These are phyloP conservation scores for Nasua narica DNA, from an alignment of 2,797 vertebrate genomes.

Conservation along the genomic window DNA sequence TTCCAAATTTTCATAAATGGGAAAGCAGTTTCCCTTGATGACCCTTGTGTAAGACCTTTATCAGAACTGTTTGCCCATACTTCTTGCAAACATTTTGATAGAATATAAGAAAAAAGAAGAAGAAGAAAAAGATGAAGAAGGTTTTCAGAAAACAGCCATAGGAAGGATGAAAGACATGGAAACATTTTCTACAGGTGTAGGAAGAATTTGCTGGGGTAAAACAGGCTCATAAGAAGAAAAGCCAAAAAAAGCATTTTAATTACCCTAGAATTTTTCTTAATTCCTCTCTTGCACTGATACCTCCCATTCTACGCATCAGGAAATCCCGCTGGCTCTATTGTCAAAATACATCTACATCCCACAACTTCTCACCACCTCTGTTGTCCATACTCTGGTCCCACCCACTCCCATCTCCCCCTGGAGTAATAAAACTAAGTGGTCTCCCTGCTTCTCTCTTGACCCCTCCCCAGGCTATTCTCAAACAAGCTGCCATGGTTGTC, in stretches of 20 bases:
- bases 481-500: neutral
- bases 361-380: neutral
- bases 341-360: neutral
- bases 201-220: neutral
- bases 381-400: neutral
- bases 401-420: neutral
- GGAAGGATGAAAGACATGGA: neutral
- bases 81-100: slow-evolving; percentile 17
- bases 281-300: neutral
- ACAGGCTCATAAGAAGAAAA: neutral
- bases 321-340: neutral
- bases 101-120: neutral
- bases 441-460: neutral
- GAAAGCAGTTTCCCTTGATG: neutral
- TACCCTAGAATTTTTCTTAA: neutral
- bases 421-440: neutral
- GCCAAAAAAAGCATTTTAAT: neutral
- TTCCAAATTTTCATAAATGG: neutral
- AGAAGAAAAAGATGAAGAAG: neutral
- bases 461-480: neutral
- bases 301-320: neutral
- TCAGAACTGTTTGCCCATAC: neutral
- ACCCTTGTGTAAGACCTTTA: neutral
- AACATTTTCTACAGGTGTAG: neutral
- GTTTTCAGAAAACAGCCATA: slow-evolving; percentile 26